phyloP scores from a whole-genome alignment of 2,888 invertebrate genomes.

The Tenodera sinensis region DNA sequence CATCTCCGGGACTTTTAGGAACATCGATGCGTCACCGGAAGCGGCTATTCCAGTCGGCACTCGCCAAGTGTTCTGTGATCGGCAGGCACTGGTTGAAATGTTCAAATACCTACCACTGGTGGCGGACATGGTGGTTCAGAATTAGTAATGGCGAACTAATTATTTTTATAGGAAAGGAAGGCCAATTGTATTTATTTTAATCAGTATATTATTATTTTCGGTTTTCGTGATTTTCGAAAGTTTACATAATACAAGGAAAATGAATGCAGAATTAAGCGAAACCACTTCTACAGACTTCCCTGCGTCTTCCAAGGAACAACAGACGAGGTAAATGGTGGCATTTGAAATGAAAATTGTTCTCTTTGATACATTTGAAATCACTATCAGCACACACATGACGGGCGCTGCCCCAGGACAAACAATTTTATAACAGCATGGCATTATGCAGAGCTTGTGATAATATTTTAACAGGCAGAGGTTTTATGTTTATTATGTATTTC shows the following conservation, averaged over 20 bases:
- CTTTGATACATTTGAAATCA: neutral
- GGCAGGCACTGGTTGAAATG: too few relatives aligned
- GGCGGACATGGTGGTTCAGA: neutral
- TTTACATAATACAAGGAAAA: neutral
- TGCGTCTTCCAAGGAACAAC: neutral
- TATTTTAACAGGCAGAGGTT: too few relatives aligned
- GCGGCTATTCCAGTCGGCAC: too few relatives aligned
- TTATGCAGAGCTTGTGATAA: too few relatives aligned
- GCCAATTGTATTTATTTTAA: neutral
- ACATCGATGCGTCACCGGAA: too few relatives aligned
- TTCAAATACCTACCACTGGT: too few relatives aligned
- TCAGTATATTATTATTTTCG: neutral
- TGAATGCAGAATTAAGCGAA: neutral
- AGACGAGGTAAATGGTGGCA: neutral
- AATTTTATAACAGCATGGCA: too few relatives aligned
- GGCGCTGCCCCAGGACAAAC: too few relatives aligned
- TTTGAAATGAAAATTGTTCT: neutral
- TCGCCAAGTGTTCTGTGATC: too few relatives aligned
- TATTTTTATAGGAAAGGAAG: neutral
- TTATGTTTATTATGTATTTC: too few relatives aligned
- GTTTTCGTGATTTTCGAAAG: neutral
- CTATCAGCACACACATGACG: too few relatives aligned
- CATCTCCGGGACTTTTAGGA: too few relatives aligned
- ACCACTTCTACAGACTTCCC: neutral
- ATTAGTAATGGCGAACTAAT: slow-evolving; percentile 6